Base-by-base conservation (phyloP, 1,140 invertebrate genomes). In the Bombus affinis region DNA sequence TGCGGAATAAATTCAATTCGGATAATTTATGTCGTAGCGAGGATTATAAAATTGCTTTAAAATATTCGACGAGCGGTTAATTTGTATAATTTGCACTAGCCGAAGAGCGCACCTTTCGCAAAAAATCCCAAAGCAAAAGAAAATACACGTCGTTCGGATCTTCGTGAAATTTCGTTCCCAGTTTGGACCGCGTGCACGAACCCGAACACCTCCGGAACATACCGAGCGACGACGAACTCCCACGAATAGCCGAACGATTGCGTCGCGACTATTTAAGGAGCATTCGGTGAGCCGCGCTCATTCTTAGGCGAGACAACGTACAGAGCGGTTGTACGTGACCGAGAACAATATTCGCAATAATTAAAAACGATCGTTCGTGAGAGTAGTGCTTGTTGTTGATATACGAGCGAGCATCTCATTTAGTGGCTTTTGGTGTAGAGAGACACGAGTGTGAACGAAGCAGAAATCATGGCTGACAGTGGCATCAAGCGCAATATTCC, bases 401-500 rank as follows among this genome's bases (percentile, higher is more conserved):
- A 57, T 53, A 68, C 53, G 8, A 78, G 68, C 53, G 25, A 72
- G 39, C 66, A 87, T 37, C 57, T 53, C 66, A 9, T 79, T 44
- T 2, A 84, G 88, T 87, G 88, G 75, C 82, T 71, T 57, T 78
- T 73, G 71, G 88, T 88, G 89, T n/a, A 80, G 78, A 70, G 75
- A 81, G 79, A 88, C 73, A 81, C 78, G 32, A 85, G 89, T 87
- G 89, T 68, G 66, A 44, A n/a, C 42, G 15, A 68, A 74, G 3
- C 68, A 32, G 59, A 80, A 90, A 95, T 96, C 96, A 97, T 97
- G 97, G 96, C 97, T 94, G 97, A 97, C 95, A 96, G 96, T 96
- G 96, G 97, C 95, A 97, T 97, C 93, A 98, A 97, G 94, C 97
- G 97, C 92, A 97, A 98, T 96, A 98, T 98, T 96, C 98, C 98